A percentile compares a stretch with the other conserved stretches of the same genome.
phyloP scores from a whole-genome alignment of 2,113 vertebrate species.

The Oncorhynchus mykiss region DNA sequence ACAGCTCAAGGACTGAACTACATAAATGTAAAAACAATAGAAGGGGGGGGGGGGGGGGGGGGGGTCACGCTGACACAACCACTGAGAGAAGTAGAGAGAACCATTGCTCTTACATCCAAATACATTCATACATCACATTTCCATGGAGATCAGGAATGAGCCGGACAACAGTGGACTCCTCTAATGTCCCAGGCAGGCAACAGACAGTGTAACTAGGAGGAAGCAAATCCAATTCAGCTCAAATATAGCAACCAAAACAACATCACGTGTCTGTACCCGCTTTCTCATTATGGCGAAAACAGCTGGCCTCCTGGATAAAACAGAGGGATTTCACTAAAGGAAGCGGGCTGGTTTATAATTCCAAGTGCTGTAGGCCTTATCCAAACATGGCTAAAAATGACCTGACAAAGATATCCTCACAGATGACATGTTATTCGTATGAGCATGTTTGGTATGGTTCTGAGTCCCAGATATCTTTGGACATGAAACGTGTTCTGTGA shows the following conservation, averaged over 20 bases:
- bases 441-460: conserved; percentile 55
- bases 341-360: conserved; percentile 47
- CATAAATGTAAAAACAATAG: no score
- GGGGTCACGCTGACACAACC: no score
- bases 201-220: conserved; percentile 11
- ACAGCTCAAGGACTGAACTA: no score
- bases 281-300: conserved; percentile 32
- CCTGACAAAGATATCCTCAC: conserved; percentile 43
- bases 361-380: conserved; percentile 12
- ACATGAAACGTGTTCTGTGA: conserved; percentile 43
- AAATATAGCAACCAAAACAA: conserved; percentile 62
- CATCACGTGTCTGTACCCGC: conserved; percentile 38
- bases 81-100: no score
- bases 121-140: no score
- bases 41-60: no score
- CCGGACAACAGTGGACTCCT: no score
- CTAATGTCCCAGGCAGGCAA: no score
- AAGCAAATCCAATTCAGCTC: conserved; percentile 58
- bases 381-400: conserved; percentile 18
- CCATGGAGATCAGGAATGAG: no score
- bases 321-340: conserved; percentile 34
- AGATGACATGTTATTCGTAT: conserved; percentile 58
- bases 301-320: neutral
- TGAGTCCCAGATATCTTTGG: conserved; percentile 59
- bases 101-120: no score